phyloP scores from a whole-genome alignment of 1,140 invertebrate species.

The Drosophila bocqueti region DNA sequence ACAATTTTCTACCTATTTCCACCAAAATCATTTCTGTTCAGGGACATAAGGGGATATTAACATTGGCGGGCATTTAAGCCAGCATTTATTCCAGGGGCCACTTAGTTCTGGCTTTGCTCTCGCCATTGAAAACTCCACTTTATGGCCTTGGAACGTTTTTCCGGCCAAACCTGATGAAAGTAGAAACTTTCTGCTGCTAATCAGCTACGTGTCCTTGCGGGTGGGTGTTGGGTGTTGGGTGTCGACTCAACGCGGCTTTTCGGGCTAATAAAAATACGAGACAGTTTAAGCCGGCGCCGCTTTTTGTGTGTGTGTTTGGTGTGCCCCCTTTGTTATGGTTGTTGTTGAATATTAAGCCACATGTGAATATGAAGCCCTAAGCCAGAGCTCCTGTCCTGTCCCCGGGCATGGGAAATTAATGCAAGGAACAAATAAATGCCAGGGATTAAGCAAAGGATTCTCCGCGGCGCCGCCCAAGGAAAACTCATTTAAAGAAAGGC shows the following conservation, averaged over 20 bases:
- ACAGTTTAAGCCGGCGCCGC: slow-evolving; percentile 56
- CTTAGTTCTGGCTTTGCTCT: slow-evolving; percentile 9
- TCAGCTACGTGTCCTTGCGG: slow-evolving; percentile 50
- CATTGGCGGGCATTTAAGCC: neutral
- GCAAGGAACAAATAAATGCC: slow-evolving; percentile 57
- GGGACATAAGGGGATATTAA: neutral
- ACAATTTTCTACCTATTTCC: neutral
- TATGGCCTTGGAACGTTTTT: slow-evolving; percentile 33
- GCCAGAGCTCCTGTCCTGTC: neutral
- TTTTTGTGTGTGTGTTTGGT: neutral
- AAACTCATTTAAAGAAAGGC: slow-evolving; percentile 70
- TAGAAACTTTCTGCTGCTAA: slow-evolving; percentile 28
- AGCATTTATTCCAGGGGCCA: slow-evolving; percentile 3
- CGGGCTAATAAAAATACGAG: slow-evolving; percentile 65
- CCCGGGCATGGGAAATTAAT: slow-evolving; percentile 46
- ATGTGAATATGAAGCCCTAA: slow-evolving; percentile 25
- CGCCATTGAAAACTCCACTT: slow-evolving; percentile 34
- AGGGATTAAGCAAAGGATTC: slow-evolving; percentile 62
- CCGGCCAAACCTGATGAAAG: slow-evolving; percentile 15
- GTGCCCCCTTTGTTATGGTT: neutral
- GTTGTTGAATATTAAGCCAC: slow-evolving; percentile 30
- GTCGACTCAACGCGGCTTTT: slow-evolving; percentile 14
- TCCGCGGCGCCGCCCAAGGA: neutral
- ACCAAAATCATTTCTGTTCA: neutral
- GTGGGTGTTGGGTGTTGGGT: neutral